Evolutionary conservation across 2,113 vertebrate species (phyloP), one percentile per base, ranked within the genome.

Genomic region (Parus major): DNA sequence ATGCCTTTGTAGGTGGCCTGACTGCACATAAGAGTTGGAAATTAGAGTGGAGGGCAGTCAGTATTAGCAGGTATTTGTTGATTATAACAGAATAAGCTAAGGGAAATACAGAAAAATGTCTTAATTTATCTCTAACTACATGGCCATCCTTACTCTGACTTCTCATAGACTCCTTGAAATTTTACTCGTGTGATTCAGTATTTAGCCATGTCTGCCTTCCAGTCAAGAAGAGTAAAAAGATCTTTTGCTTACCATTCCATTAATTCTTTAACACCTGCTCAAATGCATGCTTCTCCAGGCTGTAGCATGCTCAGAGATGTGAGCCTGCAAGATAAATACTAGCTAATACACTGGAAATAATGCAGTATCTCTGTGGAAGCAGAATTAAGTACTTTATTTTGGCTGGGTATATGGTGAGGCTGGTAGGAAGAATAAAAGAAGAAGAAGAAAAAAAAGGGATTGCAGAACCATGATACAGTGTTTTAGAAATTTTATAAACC

Each of bases 351-450:
- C 29, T 77, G 52, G 82, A 90, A 96, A 46, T 65, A 79, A 65
- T 29, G 33, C 25, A 52, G 14, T 44, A 59, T 87, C 19, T 59
- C 13, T 52, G 36, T 78, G 66, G 93, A 87, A 95, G 49, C 28
- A 80, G 59, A 91, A 70, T 80, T 53, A 88, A 77, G 29, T n/a
- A 47, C 31, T 88, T 68, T 44, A 61, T 90, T 92, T 96, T 87
- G 61, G n/a, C 41, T 3, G 1, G 28, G 6, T 87, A 3, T 82
- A 49, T 44, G 41, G 39, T 27, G 60, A 70, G 8, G 14, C 13
- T 66, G 27, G 55, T n/a, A 82, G 39, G 17, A 57, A 56, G 35
- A 68, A 53, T 12, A 82, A 95, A 57, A 65, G 15, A 6, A 12
- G 39, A 39, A 39, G 39, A 39, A 39, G 3, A 3, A 71, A 56